These are phyloP conservation scores for Tokudaia muenninki DNA, from an alignment of 2,797 vertebrate genomes.

Conservation along the genomic window DNA sequence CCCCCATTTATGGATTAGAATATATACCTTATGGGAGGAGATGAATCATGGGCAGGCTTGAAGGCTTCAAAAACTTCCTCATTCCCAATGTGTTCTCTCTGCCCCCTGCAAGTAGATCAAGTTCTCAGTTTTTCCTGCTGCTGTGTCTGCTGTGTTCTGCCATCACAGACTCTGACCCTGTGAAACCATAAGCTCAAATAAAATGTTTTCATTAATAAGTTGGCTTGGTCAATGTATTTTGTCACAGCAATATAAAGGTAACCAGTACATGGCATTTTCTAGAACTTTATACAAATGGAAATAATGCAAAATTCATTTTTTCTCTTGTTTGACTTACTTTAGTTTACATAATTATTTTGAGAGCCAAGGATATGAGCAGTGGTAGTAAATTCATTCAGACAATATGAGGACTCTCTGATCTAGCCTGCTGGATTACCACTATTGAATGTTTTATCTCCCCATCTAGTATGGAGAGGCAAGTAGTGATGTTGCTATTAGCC, in stretches of 20 bases:
- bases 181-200: not conserved
- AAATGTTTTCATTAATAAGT: not conserved
- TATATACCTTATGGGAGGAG: too few species aligned
- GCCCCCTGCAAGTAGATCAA: not conserved
- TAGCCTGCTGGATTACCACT: not conserved
- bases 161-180: not conserved
- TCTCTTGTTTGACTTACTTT: not conserved
- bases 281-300: slow-evolving; percentile 35
- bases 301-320: not conserved
- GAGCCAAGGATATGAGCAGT: not conserved
- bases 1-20: too few species aligned
- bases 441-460: not conserved
- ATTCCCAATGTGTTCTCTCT: not conserved
- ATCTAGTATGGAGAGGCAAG: not conserved
- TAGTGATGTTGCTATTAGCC: not conserved
- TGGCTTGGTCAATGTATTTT: not conserved
- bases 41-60: not conserved
- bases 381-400: not conserved
- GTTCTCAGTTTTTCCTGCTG: not conserved
- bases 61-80: not conserved
- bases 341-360: slow-evolving; percentile 26
- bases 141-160: not conserved
- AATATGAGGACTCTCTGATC: not conserved
- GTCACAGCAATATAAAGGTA: not conserved
- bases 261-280: not conserved